A percentile compares a stretch with the other conserved stretches of the same genome.
Evolutionary conservation across 92 coral and sea anemone genomes (phyloP).

Genomic region (Pocillopora meandrina): DNA sequence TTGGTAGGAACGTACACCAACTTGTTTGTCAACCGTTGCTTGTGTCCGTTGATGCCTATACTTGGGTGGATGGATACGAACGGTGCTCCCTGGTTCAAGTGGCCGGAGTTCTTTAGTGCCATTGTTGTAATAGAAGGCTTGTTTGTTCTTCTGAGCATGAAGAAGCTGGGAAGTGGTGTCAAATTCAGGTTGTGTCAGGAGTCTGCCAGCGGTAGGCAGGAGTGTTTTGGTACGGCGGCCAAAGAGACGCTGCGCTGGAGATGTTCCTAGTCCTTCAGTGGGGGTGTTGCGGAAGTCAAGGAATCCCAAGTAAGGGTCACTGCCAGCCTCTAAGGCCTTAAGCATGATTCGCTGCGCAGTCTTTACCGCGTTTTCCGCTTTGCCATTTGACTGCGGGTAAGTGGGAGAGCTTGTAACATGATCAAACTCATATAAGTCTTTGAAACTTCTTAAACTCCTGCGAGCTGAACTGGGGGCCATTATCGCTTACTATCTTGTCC

Average conservation of each 20-base stretch:
- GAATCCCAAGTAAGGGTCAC: conserved; percentile 35
- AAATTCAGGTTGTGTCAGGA: conserved; percentile 1
- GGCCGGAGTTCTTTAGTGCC: conserved; percentile 24
- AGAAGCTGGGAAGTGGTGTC: conserved; percentile 10
- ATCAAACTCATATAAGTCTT: conserved; percentile 28
- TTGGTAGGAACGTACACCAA: conserved; percentile 18
- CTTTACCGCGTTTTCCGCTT: conserved; percentile 17
- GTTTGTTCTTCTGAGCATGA: conserved; percentile 17
- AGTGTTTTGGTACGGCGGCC: conserved; percentile 20
- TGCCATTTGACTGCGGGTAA: conserved; percentile 19
- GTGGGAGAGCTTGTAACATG: conserved; percentile 26
- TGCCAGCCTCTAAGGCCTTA: conserved; percentile 23
- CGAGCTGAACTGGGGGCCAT: conserved; percentile 31
- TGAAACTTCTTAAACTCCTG: conserved; percentile 31
- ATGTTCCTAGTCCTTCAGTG: conserved; percentile 30
- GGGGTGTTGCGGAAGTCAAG: conserved; percentile 40
- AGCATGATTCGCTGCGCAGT: conserved; percentile 6
- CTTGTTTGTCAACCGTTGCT: conserved; percentile 5
- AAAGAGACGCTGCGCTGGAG: conserved; percentile 28
- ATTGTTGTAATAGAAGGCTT: conserved; percentile 12
- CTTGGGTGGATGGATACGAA: neutral
- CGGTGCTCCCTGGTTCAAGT: too few species aligned
- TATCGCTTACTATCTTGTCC: conserved; percentile 13
- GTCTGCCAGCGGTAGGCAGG: conserved; percentile 25
- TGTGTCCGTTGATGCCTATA: conserved; percentile 8